Evolutionary conservation across 2,888 invertebrate genomes (phyloP).

Genomic region (Platyscelio sp.): DNA sequence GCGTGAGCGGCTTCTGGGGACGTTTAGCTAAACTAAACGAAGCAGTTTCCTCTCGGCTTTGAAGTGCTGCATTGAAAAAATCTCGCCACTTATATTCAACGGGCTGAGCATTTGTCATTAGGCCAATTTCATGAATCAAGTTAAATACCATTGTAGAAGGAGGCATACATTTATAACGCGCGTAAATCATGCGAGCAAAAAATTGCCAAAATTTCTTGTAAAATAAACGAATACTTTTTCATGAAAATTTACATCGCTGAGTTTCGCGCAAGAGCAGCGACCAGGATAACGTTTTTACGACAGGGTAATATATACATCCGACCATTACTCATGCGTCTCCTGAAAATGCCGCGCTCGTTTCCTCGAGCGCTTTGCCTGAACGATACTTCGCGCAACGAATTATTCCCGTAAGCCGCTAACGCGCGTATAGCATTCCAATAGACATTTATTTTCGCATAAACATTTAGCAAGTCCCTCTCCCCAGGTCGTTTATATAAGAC

Average conservation of each 20-base stretch:
- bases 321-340: slow-evolving; percentile 70
- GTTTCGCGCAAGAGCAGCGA: slow-evolving; percentile 66
- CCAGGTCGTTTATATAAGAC: slow-evolving; percentile 62
- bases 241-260: slow-evolving; percentile 67
- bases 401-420: slow-evolving; percentile 70
- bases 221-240: slow-evolving; percentile 62
- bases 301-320: slow-evolving; percentile 69
- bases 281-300: slow-evolving; percentile 68
- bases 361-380: slow-evolving; percentile 69
- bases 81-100: slow-evolving; percentile 30
- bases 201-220: slow-evolving; percentile 65
- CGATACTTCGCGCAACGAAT: slow-evolving; percentile 72
- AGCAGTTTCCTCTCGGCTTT: neutral
- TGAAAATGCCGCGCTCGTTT: slow-evolving; percentile 71
- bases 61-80: neutral
- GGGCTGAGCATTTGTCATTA: slow-evolving; percentile 38
- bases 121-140: slow-evolving; percentile 49
- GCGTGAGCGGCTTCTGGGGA: slow-evolving; percentile 29
- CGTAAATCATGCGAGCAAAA: slow-evolving; percentile 52
- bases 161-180: slow-evolving; percentile 56
- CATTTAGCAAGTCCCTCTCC: slow-evolving; percentile 63
- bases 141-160: slow-evolving; percentile 48
- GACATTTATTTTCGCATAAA: slow-evolving; percentile 72
- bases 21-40: slow-evolving; percentile 10
- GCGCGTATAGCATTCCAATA: slow-evolving; percentile 68